Percentiles rank a stretch among this genome's conserved stretches.
These are phyloP conservation scores for Macrobrachium rosenbergii DNA, from an alignment of 1,140 invertebrate species.

Conservation along the genomic window DNA sequence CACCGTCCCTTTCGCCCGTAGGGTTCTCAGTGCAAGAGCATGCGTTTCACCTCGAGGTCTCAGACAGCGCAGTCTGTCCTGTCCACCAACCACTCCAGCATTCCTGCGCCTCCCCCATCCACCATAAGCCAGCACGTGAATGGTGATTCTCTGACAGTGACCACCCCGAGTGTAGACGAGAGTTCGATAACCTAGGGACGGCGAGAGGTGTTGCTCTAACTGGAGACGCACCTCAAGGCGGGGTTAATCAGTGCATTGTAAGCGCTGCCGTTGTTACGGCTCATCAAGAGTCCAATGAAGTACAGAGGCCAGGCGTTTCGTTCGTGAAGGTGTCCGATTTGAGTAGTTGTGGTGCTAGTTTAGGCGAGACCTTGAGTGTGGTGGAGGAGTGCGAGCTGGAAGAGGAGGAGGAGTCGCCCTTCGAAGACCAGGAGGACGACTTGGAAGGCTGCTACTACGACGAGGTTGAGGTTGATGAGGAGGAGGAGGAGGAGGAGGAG, in stretches of 20 bases:
- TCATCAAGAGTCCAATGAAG: slow-evolving; percentile 5
- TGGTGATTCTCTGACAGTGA: slow-evolving; percentile 54
- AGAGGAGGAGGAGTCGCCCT: slow-evolving; percentile 15
- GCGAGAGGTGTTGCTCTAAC: slow-evolving; percentile 67
- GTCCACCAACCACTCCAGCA: slow-evolving; percentile 63
- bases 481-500: slow-evolving; percentile 21
- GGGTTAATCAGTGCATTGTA: slow-evolving; percentile 10
- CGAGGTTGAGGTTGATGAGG: neutral
- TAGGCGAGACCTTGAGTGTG: slow-evolving; percentile 52
- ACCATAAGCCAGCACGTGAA: slow-evolving; percentile 64
- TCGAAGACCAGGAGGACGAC: slow-evolving; percentile 25
- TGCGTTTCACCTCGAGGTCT: slow-evolving; percentile 63
- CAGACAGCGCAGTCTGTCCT: slow-evolving; percentile 65
- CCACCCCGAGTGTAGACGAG: slow-evolving; percentile 53
- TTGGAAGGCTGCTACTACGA: neutral
- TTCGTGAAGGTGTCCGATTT: slow-evolving; percentile 30
- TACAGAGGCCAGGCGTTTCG: slow-evolving; percentile 23
- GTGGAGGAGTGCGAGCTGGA: slow-evolving; percentile 43
- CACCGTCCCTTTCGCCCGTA: neutral
- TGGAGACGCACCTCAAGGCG: slow-evolving; percentile 55
- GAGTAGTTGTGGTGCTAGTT: slow-evolving; percentile 42
- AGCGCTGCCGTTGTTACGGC: too few relatives aligned
- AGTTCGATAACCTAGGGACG: slow-evolving; percentile 66
- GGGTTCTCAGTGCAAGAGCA: slow-evolving; percentile 63
- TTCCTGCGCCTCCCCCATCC: slow-evolving; percentile 51